Evolutionary conservation across 2,888 invertebrate genomes (phyloP), one percentile per base, ranked within the genome.

Genomic region (Cephonodes hylas): DNA sequence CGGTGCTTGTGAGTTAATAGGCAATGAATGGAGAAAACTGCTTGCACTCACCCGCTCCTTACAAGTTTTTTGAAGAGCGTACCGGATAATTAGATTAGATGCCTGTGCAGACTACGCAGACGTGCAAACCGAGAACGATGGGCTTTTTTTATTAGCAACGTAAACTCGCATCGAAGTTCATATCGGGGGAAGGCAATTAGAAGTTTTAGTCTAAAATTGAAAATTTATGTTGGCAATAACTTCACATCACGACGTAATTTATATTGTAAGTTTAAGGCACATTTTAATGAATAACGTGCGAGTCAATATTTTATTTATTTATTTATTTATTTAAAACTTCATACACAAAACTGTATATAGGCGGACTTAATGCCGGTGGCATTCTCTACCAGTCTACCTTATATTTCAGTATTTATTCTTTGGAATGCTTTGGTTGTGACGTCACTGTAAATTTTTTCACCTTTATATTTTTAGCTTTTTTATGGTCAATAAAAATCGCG

Each of bases 61-160:
- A 74, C 76, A 79, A 85, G 81, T 83, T 85, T 87, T 86, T 83
- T 80, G 76, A 87, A 84, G 81, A 83, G 79, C 77, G 70, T 74
- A 70, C 70, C 72, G 81, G 83, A 84, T 88, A 89, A 90, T 89
- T 88, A 87, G 83, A 90, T 89, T 88, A 88, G 81, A 80, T 74
- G 79, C 75, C 78, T 27, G 53, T 25, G 42, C 42, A 60, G 18
- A 53, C 48, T 73, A 76, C 72, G 76, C 74, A 74, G 73, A 71
- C 74, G 74, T 67, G 71, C 63, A 71, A 75, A 70, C 73, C 69
- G 70, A 75, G 70, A 72, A 68, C 48, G 66, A 63, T 63, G 65
- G 67, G 68, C 69, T 70, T 74, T 75, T 75, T 72, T 70, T 72
- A 67, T 68, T 68, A 71, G 64, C 63, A 70, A 53, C 20, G 25